These are phyloP conservation scores for Timema podura DNA, from an alignment of 2,888 invertebrate genomes.

Conservation along the genomic window DNA sequence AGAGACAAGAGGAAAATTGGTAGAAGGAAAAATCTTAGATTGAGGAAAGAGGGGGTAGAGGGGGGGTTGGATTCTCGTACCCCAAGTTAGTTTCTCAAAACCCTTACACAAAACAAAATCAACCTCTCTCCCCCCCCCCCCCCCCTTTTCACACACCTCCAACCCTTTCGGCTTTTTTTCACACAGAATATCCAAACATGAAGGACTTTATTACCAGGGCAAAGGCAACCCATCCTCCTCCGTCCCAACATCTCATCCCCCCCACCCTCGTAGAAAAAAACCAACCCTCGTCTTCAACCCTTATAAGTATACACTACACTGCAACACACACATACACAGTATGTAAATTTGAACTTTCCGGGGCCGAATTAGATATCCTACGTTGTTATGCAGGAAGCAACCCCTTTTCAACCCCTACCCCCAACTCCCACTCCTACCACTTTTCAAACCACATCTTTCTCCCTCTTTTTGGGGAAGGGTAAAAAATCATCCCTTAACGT, in stretches of 20 bases:
- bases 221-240: no score
- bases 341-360: constrained; percentile 17
- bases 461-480: not conserved
- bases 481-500: no score
- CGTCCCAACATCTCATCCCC: no score
- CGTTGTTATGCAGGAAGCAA: constrained; percentile 13
- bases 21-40: constrained; percentile 8
- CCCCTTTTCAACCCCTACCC: not conserved
- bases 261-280: no score
- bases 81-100: no score
- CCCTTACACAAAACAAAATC: no score
- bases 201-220: not conserved
- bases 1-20: not conserved
- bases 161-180: not conserved
- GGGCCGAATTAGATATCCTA: constrained; percentile 14
- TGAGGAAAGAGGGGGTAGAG: not conserved
- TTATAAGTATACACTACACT: no score
- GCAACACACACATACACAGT: constrained; percentile 3
- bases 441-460: not conserved
- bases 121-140: not conserved
- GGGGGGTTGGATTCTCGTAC: no score
- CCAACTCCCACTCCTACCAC: not conserved
- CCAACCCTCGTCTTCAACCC: no score
- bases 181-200: constrained; percentile 6
- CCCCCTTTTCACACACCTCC: not conserved